Percentiles rank a stretch among this genome's conserved stretches.
phyloP scores from a whole-genome alignment of 2,888 invertebrate species.

The Thera britannica region DNA sequence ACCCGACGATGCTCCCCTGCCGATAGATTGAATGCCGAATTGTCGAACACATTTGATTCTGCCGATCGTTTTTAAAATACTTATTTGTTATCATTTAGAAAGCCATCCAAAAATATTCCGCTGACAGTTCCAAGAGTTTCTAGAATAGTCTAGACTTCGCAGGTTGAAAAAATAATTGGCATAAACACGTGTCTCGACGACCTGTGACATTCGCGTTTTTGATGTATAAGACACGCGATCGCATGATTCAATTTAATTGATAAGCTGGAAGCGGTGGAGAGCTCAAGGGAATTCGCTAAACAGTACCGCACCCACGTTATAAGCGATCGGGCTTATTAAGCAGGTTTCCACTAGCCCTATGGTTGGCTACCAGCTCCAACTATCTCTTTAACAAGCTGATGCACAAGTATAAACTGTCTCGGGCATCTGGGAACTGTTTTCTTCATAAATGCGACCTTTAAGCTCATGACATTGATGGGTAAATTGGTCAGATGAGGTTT shows the following conservation, averaged over 20 bases:
- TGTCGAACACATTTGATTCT: conserved; percentile 30
- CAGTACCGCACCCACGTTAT: conserved; percentile 61
- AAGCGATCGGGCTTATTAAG: conserved; percentile 17
- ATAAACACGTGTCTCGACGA: conserved; percentile 49
- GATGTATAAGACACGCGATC: conserved; percentile 59
- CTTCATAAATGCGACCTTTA: conserved; percentile 1
- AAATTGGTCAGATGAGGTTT: conserved; percentile 35
- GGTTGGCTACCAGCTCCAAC: not conserved
- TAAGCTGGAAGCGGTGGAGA: conserved; percentile 55
- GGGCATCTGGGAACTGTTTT: not conserved
- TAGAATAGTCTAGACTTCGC: conserved; percentile 33
- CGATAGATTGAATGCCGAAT: conserved; percentile 57
- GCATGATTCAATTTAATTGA: conserved; percentile 67
- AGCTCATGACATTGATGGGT: conserved; percentile 39
- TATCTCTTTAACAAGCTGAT: not conserved
- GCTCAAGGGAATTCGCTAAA: conserved; percentile 52
- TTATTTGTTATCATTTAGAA: conserved; percentile 6
- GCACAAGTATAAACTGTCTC: not conserved
- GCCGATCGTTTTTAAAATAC: conserved; percentile 10
- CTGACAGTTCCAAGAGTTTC: conserved; percentile 16
- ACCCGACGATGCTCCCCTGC: conserved; percentile 49
- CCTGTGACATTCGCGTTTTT: conserved; percentile 46
- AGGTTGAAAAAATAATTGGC: conserved; percentile 40
- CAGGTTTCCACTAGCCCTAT: conserved; percentile 1
- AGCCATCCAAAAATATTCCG: conserved; percentile 21